Percentiles rank a stretch among this genome's conserved stretches.
Evolutionary conservation across 2,113 vertebrate genomes (phyloP).

Genomic region (Phalacrocorax brasilianus): DNA sequence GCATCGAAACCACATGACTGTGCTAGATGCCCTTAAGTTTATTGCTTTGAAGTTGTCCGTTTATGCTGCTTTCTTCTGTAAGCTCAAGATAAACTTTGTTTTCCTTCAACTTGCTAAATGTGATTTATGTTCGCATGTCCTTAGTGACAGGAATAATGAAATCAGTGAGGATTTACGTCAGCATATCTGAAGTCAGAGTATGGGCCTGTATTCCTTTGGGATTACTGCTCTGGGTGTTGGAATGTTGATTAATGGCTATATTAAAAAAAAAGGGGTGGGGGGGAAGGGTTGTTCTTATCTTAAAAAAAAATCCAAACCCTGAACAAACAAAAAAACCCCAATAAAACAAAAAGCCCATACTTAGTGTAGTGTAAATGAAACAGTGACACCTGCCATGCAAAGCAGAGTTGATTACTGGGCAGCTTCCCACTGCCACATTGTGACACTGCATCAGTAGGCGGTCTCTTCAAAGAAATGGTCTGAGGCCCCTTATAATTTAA

Average conservation of each 20-base stretch:
- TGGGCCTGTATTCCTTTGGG: not conserved
- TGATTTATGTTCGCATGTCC: not conserved
- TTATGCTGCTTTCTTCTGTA: not conserved
- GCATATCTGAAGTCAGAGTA: not conserved
- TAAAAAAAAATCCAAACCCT: not conserved
- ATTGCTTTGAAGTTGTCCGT: not conserved
- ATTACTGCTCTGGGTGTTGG: not conserved
- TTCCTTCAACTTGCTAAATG: not conserved
- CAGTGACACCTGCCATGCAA: not conserved
- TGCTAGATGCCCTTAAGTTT: not conserved
- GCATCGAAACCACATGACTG: not conserved
- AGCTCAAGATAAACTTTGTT: not conserved
- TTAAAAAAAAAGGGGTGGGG: fast-evolving
- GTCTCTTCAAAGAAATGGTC: not conserved
- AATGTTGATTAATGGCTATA: not conserved
- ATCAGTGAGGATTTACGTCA: not conserved
- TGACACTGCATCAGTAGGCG: not conserved
- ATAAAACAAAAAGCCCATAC: not conserved
- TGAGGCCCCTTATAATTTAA: too few relatives aligned
- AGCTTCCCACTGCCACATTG: not conserved
- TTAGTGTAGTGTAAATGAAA: not conserved
- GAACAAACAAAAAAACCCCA: not conserved
- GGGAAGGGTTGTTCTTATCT: not conserved
- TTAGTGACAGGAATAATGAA: not conserved
- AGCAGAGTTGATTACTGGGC: not conserved